Conservation (phyloP, 2,888 invertebrate genomes). For the Orgyia antiqua region DNA sequence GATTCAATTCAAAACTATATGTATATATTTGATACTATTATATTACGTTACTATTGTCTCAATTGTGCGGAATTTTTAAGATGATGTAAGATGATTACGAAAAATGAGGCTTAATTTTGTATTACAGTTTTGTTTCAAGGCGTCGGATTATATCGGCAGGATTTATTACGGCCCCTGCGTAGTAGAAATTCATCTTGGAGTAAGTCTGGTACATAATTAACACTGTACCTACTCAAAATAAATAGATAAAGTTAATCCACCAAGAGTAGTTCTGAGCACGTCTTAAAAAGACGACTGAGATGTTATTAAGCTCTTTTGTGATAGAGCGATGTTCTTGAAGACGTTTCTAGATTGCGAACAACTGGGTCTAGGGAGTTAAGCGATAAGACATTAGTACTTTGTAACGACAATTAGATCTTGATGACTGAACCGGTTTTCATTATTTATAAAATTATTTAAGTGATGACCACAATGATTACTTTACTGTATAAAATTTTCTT, state of each 20-base stretch:
- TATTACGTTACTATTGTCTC: slow-evolving; percentile 38
- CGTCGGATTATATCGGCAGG: slow-evolving; percentile 1
- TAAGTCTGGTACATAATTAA: slow-evolving; percentile 15
- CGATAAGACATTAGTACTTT: too few relatives aligned
- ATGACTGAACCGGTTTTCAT: too few relatives aligned
- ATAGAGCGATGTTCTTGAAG: too few relatives aligned
- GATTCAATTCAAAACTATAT: slow-evolving; percentile 62
- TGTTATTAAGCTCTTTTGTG: not conserved
- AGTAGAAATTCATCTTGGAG: slow-evolving; percentile 3
- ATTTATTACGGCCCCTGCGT: not conserved
- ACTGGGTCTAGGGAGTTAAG: too few relatives aligned
- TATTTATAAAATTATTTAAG: too few relatives aligned
- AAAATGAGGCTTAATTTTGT: slow-evolving; percentile 26
- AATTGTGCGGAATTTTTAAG: slow-evolving; percentile 21
- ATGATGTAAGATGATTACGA: slow-evolving; percentile 22
- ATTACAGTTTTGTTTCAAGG: slow-evolving; percentile 21
- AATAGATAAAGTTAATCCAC: too few relatives aligned
- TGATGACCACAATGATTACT: too few relatives aligned
- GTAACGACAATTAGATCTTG: too few relatives aligned
- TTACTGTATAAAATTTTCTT: too few relatives aligned
- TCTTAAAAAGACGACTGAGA: not conserved
- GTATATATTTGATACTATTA: slow-evolving; percentile 32
- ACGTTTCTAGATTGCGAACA: too few relatives aligned
- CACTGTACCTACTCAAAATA: too few relatives aligned
- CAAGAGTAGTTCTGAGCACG: not conserved